Conservation (phyloP, 2,113 vertebrate genomes). For the Megaptera novaeangliae region DNA sequence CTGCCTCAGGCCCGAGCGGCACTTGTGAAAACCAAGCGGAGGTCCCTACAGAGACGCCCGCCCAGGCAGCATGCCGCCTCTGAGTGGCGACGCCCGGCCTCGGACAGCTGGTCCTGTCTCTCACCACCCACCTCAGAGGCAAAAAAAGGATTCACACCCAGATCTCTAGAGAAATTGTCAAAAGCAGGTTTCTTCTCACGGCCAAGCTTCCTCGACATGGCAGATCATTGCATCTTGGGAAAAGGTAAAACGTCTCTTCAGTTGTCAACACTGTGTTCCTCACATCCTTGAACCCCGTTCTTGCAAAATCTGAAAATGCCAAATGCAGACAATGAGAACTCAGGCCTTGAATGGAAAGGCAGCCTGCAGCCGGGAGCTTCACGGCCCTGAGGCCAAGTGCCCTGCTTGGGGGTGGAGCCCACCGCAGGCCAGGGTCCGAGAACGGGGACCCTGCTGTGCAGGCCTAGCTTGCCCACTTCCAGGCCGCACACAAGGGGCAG, state of each 20-base stretch:
- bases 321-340: not conserved
- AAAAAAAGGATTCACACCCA: constrained; percentile 78
- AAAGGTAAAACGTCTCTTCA: constrained; percentile 70
- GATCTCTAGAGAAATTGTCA: constrained; percentile 79
- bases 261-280: constrained; percentile 80
- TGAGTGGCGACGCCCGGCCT: constrained; percentile 22
- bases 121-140: constrained; percentile 73
- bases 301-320: constrained; percentile 92
- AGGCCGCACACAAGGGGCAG: not conserved
- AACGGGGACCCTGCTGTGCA: not conserved
- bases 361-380: not conserved
- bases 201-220: constrained; percentile 81
- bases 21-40: constrained; percentile 56
- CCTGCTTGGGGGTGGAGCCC: not conserved
- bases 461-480: not conserved
- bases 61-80: constrained; percentile 49
- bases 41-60: constrained; percentile 35
- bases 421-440: not conserved
- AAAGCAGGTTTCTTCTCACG: constrained; percentile 82
- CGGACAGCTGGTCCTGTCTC: constrained; percentile 60
- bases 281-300: constrained; percentile 97
- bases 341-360: not conserved
- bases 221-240: constrained; percentile 83
- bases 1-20: constrained; percentile 73
- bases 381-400: not conserved